Evolutionary conservation across 2,113 vertebrate genomes (phyloP).

Genomic region (Hipposideros armiger): DNA sequence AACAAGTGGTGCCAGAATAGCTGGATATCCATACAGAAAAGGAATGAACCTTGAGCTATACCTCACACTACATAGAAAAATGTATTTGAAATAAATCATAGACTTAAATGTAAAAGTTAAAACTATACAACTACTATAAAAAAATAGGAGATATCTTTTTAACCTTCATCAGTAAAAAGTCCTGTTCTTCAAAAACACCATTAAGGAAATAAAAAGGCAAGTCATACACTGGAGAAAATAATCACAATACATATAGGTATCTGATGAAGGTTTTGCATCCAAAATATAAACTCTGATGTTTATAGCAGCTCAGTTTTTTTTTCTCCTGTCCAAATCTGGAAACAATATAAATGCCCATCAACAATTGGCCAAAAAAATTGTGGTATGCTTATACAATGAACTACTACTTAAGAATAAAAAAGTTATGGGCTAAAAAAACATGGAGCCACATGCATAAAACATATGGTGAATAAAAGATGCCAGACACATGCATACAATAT

Average conservation of each 20-base stretch:
- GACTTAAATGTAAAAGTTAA: slow-evolving; percentile 5
- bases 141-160: slow-evolving; percentile 41
- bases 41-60: neutral
- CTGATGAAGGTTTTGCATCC: neutral
- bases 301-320: neutral
- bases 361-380: slow-evolving; percentile 20
- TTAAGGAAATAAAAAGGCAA: slow-evolving; percentile 41
- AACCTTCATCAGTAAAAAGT: slow-evolving; percentile 23
- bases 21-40: neutral
- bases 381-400: neutral
- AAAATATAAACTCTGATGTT: slow-evolving; percentile 18
- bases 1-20: slow-evolving; percentile 35
- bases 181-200: slow-evolving; percentile 4
- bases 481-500: neutral
- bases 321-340: neutral
- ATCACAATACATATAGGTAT: neutral
- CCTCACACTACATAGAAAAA: neutral
- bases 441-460: neutral
- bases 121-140: neutral
- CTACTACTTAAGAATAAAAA: slow-evolving; percentile 26
- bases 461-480: neutral
- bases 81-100: neutral
- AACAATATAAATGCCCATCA: neutral
- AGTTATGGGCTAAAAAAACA: slow-evolving; percentile 11
- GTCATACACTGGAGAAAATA: neutral